Evolutionary conservation across 2,797 vertebrate species (phyloP).

Genomic region (Hipposideros larvatus): DNA sequence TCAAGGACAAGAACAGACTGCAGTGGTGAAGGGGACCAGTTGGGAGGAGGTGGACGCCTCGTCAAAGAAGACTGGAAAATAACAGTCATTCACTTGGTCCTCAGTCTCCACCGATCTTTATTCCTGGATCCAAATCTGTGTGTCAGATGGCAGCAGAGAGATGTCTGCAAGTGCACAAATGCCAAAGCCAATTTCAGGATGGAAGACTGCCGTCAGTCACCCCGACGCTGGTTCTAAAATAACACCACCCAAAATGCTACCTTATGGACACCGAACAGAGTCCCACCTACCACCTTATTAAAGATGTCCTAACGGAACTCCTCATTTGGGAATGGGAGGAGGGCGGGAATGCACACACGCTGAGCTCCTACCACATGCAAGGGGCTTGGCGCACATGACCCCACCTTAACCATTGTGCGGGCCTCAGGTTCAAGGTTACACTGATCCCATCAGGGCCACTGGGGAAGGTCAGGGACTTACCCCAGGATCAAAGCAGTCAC

Average conservation of each 20-base stretch:
- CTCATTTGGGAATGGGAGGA: neutral
- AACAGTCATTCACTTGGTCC: slow-evolving; percentile 29
- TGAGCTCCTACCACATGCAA: neutral
- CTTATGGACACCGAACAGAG: slow-evolving; percentile 32
- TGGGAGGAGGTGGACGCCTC: neutral
- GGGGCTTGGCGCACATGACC: neutral
- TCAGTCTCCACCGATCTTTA: slow-evolving; percentile 63
- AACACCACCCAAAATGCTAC: slow-evolving; percentile 34
- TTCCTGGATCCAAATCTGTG: slow-evolving; percentile 73
- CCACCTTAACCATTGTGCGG: neutral
- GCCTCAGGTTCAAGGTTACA: neutral
- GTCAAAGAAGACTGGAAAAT: slow-evolving; percentile 21
- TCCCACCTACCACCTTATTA: slow-evolving; percentile 47
- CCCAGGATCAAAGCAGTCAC: neutral
- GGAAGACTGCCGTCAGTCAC: slow-evolving; percentile 69
- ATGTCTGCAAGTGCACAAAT: slow-evolving; percentile 70
- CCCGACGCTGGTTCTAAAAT: slow-evolving; percentile 55
- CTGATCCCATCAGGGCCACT: neutral
- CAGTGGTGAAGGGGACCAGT: neutral
- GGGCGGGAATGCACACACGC: neutral
- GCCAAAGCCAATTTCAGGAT: slow-evolving; percentile 73
- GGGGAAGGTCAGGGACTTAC: neutral
- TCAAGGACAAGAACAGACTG: neutral
- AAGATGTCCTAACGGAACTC: neutral
- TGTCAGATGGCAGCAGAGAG: slow-evolving; percentile 70